These are phyloP conservation scores for Microvelia longipes DNA, from an alignment of 1,140 invertebrate species.

Conservation along the genomic window DNA sequence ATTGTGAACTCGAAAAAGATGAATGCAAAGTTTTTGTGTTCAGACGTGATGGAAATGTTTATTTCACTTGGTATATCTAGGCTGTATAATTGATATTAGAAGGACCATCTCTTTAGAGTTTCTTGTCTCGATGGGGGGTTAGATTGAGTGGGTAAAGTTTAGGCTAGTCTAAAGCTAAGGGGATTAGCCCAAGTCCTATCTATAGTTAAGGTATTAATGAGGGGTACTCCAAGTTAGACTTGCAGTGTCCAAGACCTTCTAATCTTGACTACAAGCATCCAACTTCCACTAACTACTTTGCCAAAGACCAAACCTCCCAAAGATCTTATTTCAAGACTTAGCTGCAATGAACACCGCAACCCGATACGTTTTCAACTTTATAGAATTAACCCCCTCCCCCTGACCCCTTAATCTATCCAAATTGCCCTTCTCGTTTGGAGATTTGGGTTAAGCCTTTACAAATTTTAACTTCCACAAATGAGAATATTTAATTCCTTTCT, in stretches of 20 bases:
- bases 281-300: neutral
- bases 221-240: neutral
- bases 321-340: neutral
- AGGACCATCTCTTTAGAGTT: neutral
- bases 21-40: no score
- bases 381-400: neutral
- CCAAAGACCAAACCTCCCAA: neutral
- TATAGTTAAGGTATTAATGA: neutral
- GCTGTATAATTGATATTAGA: neutral
- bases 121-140: neutral
- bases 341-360: neutral
- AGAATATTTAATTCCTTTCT: neutral
- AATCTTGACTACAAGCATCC: neutral
- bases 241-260: neutral
- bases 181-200: neutral
- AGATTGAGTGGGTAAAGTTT: neutral
- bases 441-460: neutral
- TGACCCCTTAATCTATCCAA: neutral
- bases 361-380: neutral
- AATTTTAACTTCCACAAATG: neutral
- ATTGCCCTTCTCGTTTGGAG: neutral
- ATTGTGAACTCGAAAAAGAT: no score
- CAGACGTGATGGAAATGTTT: neutral
- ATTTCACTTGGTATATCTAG: neutral
- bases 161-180: neutral